Evolutionary conservation across 30 jellyfish, hydroid and myxozoan species (phyloP).

Genomic region (Aurelia coerulea): DNA sequence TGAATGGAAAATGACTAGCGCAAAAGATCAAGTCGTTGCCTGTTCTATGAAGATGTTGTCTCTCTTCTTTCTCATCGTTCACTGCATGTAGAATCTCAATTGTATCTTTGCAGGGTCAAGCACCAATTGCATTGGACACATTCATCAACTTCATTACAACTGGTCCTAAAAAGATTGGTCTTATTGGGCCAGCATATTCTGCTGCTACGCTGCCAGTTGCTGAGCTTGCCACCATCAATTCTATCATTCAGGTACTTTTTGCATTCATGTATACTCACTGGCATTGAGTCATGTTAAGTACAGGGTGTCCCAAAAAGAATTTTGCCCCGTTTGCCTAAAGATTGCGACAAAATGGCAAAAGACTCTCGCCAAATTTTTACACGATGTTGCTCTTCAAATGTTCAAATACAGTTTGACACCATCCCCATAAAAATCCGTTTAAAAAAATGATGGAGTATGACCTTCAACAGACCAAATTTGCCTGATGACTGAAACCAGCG

Average conservation of each 20-base stretch:
- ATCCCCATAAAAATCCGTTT: neutral
- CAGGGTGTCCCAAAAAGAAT: neutral
- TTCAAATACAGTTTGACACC: too few species aligned
- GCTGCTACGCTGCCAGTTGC: constrained; percentile 80
- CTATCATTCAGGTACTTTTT: constrained; percentile 75
- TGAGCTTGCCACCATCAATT: constrained; percentile 58
- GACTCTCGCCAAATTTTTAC: neutral
- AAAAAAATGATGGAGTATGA: neutral
- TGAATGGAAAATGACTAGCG: too few species aligned
- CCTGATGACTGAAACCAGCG: too few species aligned
- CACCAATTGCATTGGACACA: constrained; percentile 52
- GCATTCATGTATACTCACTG: neutral
- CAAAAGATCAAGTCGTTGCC: too few species aligned
- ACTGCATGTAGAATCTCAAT: too few species aligned
- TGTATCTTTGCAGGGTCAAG: constrained; percentile 43
- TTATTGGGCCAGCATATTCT: constrained; percentile 95
- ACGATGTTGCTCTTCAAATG: neutral
- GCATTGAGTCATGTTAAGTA: neutral
- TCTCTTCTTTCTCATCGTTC: too few species aligned
- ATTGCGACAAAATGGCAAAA: too few species aligned
- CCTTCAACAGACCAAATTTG: too few species aligned
- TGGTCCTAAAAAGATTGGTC: constrained; percentile 75
- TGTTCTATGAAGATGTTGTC: too few species aligned
- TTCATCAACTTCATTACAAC: constrained; percentile 54
- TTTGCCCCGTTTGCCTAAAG: too few species aligned